Evolutionary conservation across 2,888 invertebrate genomes (phyloP), one percentile per base, ranked within the genome.

Genomic region (Oeneis ivallda): DNA sequence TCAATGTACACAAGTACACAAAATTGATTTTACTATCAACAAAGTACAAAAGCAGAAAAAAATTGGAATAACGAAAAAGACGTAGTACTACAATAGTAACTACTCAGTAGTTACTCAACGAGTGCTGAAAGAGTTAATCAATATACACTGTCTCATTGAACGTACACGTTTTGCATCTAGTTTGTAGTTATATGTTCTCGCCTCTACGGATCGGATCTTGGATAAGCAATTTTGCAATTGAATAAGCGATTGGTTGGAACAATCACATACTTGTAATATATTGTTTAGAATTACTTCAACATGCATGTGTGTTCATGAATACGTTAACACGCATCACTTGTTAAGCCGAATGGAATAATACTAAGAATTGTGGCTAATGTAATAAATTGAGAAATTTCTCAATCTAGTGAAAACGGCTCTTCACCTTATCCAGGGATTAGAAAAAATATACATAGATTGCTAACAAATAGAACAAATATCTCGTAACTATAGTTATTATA

Each of bases 141-240:
- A 54, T 39, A 10, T 11, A 39, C 41, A 39, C 15, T 34, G 34
- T 32, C 6, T 45, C 47, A 43, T 58, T 58, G 43, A n/a, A 47
- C 34, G 45, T 39, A 49, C 17, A 50, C 49, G 49, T 19, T 13
- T 47, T 37, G 34, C 37, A 13, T 49, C 37, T 49, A 49, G 59
- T 60, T 49, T 50, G 19, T 39, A 60, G 37, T 59, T 52, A 54
- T 62, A 54, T 34, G 45, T 57, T 43, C 61, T 60, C 62, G 64
- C 64, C 65, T 69, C 65, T 65, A 63, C 66, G 67, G 65, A 68
- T 69, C 71, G 60, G 62, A 70, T 69, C 69, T 67, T 66, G 64
- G 69, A 67, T 70, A 70, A 70, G 70, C 70, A 71, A 71, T 71
- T 71, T 71, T 70, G 67, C 71, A 71, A 71, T 71, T 71, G 70